These are phyloP conservation scores for Spialia ferax DNA, from an alignment of 2,888 invertebrate species.

Conservation along the genomic window DNA sequence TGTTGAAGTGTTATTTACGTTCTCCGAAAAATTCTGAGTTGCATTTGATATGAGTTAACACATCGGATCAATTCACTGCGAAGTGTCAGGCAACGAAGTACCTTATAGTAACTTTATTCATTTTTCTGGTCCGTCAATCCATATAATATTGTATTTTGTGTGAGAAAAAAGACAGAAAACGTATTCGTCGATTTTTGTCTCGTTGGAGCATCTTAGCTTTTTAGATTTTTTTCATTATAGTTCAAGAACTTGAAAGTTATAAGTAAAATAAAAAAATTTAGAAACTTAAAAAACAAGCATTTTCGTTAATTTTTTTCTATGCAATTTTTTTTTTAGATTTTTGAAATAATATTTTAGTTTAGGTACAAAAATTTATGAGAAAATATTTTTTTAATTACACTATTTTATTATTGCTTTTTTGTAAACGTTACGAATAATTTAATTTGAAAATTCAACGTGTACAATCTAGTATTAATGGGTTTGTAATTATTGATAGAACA, in stretches of 20 bases:
- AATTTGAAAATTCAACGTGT: background rate
- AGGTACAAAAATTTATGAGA: no score
- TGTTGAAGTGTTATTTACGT: constrained; percentile 21
- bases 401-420: background rate
- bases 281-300: no score
- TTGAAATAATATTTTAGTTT: no score
- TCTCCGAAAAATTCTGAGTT: constrained; percentile 3
- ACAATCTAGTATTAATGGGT: constrained; percentile 31
- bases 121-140: background rate
- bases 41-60: background rate
- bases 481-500: constrained; percentile 37
- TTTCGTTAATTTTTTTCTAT: no score
- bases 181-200: no score
- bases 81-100: background rate
- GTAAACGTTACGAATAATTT: background rate
- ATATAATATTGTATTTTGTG: background rate
- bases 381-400: background rate
- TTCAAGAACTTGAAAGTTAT: no score
- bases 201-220: no score
- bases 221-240: no score
- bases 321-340: no score
- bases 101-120: no score
- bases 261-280: no score
- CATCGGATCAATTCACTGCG: background rate
- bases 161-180: no score